These are phyloP conservation scores for Meloe dianella DNA, from an alignment of 2,888 invertebrate genomes.

Conservation along the genomic window DNA sequence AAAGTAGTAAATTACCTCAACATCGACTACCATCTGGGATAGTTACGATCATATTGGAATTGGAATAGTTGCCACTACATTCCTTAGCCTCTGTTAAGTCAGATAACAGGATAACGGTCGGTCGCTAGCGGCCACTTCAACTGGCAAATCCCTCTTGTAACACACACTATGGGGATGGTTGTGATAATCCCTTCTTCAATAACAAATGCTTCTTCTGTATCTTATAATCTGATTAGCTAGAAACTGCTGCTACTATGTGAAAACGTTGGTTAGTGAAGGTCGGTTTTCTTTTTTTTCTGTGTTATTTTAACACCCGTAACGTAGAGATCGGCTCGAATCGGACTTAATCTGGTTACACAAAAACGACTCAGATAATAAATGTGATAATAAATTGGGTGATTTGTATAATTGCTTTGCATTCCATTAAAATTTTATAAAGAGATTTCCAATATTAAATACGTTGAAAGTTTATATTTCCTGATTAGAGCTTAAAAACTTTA, in stretches of 20 bases:
- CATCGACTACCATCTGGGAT: not conserved
- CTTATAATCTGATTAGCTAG: conserved; percentile 55
- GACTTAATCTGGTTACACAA: conserved; percentile 11
- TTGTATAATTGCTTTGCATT: conserved; percentile 13
- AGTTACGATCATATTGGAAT: conserved; percentile 24
- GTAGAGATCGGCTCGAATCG: conserved; percentile 4
- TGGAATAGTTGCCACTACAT: conserved; percentile 29
- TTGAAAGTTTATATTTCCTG: not conserved
- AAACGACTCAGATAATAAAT: no score
- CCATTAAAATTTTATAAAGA: not conserved
- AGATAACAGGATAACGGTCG: conserved; percentile 39
- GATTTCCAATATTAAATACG: not conserved
- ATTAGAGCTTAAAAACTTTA: not conserved
- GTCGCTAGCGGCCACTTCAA: conserved; percentile 51
- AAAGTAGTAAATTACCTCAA: not conserved
- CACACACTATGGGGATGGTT: conserved; percentile 45
- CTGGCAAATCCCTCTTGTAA: conserved; percentile 51
- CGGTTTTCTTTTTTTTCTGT: conserved; percentile 7
- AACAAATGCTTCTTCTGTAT: conserved; percentile 52
- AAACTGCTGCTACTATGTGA: conserved; percentile 21
- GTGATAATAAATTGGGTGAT: conserved; percentile 13
- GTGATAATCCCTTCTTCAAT: conserved; percentile 55
- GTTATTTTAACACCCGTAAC: not conserved
- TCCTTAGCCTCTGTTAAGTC: conserved; percentile 36
- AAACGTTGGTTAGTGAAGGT: conserved; percentile 19